phyloP scores from a whole-genome alignment of 1,140 invertebrate species.

The Tetragonula clypearis region DNA sequence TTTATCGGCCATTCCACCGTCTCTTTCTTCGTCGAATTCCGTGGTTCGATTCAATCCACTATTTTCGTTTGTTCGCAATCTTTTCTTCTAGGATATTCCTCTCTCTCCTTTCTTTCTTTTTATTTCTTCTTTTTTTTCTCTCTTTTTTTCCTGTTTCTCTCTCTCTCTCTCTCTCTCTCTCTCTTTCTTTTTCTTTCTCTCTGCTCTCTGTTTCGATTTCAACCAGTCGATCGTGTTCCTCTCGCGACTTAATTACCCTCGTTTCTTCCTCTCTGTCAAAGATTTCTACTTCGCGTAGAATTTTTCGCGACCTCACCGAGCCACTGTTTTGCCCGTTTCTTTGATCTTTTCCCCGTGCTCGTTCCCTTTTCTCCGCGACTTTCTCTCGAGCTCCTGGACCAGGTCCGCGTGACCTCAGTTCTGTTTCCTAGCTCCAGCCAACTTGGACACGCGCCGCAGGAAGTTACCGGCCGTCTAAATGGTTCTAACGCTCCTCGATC shows the following conservation, averaged over 20 bases:
- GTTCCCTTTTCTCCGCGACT: not conserved
- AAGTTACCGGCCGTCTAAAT: constrained; percentile 15
- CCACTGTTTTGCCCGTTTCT: not conserved
- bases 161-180: not conserved
- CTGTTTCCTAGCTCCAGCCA: not conserved
- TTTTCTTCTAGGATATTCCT: not conserved
- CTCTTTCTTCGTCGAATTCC: not conserved
- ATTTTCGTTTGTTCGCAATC: not conserved
- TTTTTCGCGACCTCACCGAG: not conserved
- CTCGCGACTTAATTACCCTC: constrained; percentile 13
- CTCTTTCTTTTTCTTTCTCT: not conserved
- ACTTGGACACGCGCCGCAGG: not conserved
- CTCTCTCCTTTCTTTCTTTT: too few relatives aligned
- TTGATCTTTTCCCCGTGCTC: constrained; percentile 3
- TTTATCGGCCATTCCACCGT: not conserved
- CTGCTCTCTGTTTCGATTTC: not conserved
- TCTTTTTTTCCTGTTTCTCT: not conserved
- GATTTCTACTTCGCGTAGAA: not conserved
- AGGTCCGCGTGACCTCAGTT: not conserved
- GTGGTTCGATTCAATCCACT: constrained; percentile 2
- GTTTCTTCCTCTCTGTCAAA: not conserved
- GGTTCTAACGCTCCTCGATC: constrained; percentile 24
- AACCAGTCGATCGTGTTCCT: not conserved
- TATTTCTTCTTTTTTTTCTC: too few relatives aligned
- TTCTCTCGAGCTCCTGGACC: not conserved